Conservation (phyloP, 1,140 invertebrate species). For the Pseudomyrmex pallidus region DNA sequence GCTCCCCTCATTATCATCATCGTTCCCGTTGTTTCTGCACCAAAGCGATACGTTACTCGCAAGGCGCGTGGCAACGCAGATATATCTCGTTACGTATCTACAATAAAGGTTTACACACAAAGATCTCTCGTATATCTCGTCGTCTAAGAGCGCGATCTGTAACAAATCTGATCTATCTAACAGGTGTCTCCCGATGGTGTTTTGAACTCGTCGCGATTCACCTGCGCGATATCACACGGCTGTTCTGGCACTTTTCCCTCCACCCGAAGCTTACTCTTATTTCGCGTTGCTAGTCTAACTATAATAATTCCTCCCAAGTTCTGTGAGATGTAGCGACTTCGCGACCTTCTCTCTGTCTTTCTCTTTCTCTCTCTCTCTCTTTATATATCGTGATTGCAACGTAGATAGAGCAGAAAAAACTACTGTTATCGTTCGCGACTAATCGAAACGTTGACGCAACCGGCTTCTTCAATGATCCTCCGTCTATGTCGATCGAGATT, state of each 20-base stretch:
- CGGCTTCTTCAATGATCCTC: not conserved
- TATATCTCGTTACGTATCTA: constrained; percentile 46
- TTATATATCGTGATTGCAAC: not conserved
- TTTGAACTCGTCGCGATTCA: constrained; percentile 7
- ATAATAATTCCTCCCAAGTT: not conserved
- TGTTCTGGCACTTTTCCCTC: constrained; percentile 28
- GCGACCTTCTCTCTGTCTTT: not conserved
- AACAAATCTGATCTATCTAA: not conserved
- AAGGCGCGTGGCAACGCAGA: constrained; percentile 19
- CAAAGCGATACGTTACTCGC: constrained; percentile 1
- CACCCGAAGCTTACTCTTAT: not conserved
- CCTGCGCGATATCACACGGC: constrained; percentile 8
- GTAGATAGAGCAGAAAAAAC: constrained; percentile 3
- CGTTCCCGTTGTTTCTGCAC: not conserved
- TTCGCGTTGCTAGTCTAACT: not conserved
- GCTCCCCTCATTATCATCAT: constrained; percentile 1
- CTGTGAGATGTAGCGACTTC: not conserved
- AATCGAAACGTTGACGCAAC: not conserved
- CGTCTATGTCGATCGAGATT: constrained; percentile 37
- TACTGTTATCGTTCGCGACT: constrained; percentile 2
- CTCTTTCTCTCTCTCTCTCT: too few species aligned
- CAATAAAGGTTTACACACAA: constrained; percentile 36
- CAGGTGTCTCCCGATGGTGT: constrained; percentile 13
- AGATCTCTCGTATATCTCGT: constrained; percentile 31
- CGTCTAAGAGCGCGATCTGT: constrained; percentile 36